Conservation (phyloP, 2,888 invertebrate genomes). For the Lochmaea crataegi region DNA sequence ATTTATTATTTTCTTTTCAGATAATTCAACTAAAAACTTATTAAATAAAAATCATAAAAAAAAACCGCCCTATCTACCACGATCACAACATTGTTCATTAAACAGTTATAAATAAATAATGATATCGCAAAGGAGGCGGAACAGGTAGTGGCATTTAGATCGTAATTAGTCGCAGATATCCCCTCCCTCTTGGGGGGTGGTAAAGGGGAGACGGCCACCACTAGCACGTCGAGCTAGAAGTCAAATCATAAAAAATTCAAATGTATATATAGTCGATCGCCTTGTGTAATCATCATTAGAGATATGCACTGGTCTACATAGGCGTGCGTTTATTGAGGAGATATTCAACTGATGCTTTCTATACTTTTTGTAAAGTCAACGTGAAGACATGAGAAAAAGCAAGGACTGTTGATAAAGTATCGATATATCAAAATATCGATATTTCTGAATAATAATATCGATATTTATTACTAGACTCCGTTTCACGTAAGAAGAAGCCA, state of each 20-base stretch:
- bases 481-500: too few species aligned
- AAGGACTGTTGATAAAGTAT: too few species aligned
- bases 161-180: conserved; percentile 14
- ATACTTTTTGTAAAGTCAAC: too few species aligned
- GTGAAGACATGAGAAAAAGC: too few species aligned
- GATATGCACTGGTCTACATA: background rate
- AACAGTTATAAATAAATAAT: conserved; percentile 16
- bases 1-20: too few species aligned
- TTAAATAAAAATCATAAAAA: background rate
- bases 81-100: conserved; percentile 16
- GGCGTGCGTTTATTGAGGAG: background rate
- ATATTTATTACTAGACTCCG: too few species aligned
- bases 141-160: conserved; percentile 21
- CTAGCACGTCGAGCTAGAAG: conserved; percentile 51
- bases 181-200: conserved; percentile 5
- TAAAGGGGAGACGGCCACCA: conserved; percentile 12
- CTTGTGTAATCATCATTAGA: conserved; percentile 57
- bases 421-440: too few species aligned
- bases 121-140: conserved; percentile 9
- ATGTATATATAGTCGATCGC: conserved; percentile 10
- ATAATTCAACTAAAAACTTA: conserved; percentile 19
- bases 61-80: background rate
- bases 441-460: too few species aligned
- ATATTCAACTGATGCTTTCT: background rate
- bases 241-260: conserved; percentile 60